phyloP scores from a whole-genome alignment of 1,140 invertebrate species.

The Drosophila virilis region DNA sequence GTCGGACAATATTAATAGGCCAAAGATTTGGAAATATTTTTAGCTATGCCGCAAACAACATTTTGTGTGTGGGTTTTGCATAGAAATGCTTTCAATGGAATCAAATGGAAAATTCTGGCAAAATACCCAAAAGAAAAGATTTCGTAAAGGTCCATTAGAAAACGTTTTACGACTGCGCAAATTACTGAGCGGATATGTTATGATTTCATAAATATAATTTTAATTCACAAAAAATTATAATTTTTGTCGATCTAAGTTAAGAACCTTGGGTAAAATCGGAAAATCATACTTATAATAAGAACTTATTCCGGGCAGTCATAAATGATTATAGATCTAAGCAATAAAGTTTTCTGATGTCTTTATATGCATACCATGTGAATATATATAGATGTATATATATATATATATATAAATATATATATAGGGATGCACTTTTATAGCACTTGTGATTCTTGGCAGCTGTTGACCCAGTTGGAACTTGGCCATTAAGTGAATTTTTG shows the following conservation, averaged over 20 bases:
- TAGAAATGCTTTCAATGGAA: slow-evolving; percentile 24
- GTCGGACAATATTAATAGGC: slow-evolving; percentile 52
- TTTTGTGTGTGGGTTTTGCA: slow-evolving; percentile 22
- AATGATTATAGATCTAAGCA: not conserved
- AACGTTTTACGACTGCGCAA: slow-evolving; percentile 29
- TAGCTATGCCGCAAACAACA: slow-evolving; percentile 33
- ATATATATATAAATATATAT: not conserved
- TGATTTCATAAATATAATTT: not conserved
- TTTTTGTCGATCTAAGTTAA: too few relatives aligned
- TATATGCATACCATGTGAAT: not conserved
- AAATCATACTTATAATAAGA: too few relatives aligned
- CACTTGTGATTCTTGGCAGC: slow-evolving; percentile 34
- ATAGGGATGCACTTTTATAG: slow-evolving; percentile 24
- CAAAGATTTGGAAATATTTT: slow-evolving; percentile 69
- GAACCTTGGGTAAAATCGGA: too few relatives aligned
- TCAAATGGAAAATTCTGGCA: slow-evolving; percentile 44
- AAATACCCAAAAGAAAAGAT: slow-evolving; percentile 1
- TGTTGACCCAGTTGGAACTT: slow-evolving; percentile 78
- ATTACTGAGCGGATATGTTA: not conserved
- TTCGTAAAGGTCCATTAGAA: slow-evolving; percentile 12
- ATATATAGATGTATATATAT: not conserved
- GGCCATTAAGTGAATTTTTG: slow-evolving; percentile 76
- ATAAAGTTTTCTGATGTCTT: not conserved
- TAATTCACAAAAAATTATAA: not conserved
- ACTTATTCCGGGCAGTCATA: too few relatives aligned